Base-by-base conservation (phyloP, 2,797 vertebrate genomes). In the Spondyliosoma cantharus region DNA sequence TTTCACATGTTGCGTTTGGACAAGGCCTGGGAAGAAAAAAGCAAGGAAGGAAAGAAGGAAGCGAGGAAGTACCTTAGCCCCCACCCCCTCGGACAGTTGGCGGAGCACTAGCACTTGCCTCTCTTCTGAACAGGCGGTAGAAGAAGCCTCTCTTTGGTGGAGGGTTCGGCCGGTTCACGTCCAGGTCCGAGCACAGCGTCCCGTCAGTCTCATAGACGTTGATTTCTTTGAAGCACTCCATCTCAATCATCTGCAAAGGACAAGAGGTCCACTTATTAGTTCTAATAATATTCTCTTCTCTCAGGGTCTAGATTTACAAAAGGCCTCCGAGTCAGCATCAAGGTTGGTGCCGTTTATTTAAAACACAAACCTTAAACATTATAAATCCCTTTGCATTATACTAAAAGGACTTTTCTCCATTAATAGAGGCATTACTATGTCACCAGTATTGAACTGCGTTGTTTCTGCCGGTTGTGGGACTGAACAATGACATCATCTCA, bases 221-320 rank as follows among this genome's bases (percentile, higher is more conserved):
- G 89, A 98, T 95, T 91, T 98, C 97, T 92, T 96, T 95, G 92
- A 97, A 98, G 90, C 97, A 98, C 81, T 95, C 96, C 1, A 97
- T 97, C 92, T 98, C 97, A n/a, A 98, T 98, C 96, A 98, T 97
- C 97, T 97, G 68, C 42, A 56, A 25, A 59, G 4, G 20, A 70
- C 0, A 0, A 65, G 15, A 80, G 27, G 16, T 5, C 0, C 0
- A 24, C 69, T 64, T 66, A 61, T 54, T 17, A 12, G 27, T 22
- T 32, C 20, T 24, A 14, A 72, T 8, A 25, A 15, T 4, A 25
- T 37, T 45, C 43, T n/a, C 22, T 15, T 46, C 8, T 27, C 49
- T 3, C 9, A 43, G 27, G n/a, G 29, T 20, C 5, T 43, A 45
- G 19, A 48, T 61, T 22, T 54, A 50, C 37, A 25, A 49, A 13